Evolutionary conservation across 1,140 invertebrate genomes (phyloP), one percentile per base, ranked within the genome.

Genomic region (Lepidurus couesii): DNA sequence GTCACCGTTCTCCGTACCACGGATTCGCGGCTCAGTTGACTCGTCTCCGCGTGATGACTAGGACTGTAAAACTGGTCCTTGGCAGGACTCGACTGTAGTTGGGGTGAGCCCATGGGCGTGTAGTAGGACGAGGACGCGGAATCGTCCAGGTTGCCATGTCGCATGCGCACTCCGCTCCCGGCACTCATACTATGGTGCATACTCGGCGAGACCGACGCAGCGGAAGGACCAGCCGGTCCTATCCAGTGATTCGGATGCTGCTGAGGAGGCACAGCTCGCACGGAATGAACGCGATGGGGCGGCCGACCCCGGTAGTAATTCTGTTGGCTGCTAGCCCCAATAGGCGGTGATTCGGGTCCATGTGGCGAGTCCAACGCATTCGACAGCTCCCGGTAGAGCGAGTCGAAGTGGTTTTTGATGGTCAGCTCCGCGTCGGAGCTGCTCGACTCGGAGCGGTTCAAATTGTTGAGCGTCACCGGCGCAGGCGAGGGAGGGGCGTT

Each of bases 381-480:
- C 79, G 16, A 76, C 42, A 83, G 77, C 76, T 84, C 83, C 11
- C 81, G 79, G 73, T 81, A 82, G 6, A 83, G 77, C 16, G 81
- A 79, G 34, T 81, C 81, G 77, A 83, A 82, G 76, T 83, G 83
- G 75, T 82, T 81, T 73, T 83, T 80, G 11, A 82, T 79, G 7
- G 80, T 44, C 21, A 77, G 53, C 75, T 83, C 82, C 45, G 74
- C 74, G 53, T 65, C 53, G 7, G 53, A 43, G 77, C 73, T 75
- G 78, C 24, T 77, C 79, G 47, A 80, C 24, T 45, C 44, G 26
- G 53, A 65, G 53, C 53, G 53, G 53, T 65, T 65, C 34, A 77
- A 21, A 42, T 26, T 45, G 44, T 77, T 77, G 43, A 77, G 43
- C 45, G 42, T 75, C 79, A 42, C 79, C 76, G 24, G 80, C 43